A percentile compares a stretch with the other conserved stretches of the same genome.
Evolutionary conservation across 2,113 vertebrate species (phyloP).

Genomic region (Casuarius casuarius): DNA sequence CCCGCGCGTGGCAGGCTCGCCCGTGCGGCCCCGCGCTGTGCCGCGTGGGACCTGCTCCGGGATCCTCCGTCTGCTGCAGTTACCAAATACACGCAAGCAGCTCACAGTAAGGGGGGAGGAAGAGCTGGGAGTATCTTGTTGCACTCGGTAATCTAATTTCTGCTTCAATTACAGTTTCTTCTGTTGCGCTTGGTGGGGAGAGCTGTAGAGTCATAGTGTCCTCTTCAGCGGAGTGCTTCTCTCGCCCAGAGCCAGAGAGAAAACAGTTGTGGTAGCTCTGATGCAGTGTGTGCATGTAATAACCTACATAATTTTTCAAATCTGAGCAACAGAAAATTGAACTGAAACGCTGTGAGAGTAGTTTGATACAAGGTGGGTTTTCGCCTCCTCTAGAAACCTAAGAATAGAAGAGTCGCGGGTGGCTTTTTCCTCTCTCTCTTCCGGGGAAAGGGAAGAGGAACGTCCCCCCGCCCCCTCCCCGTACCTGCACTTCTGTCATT

Average conservation of each 20-base stretch:
- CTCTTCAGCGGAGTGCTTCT: neutral
- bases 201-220: neutral
- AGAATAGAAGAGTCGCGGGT: neutral
- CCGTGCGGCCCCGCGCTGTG: rapidly evolving
- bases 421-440: neutral
- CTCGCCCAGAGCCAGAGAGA: neutral
- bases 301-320: neutral
- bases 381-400: neutral
- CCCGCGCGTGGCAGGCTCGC: neutral
- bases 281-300: neutral
- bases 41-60: rapidly evolving
- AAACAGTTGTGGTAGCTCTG: neutral
- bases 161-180: rapidly evolving
- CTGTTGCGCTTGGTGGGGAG: neutral
- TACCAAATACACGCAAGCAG: neutral
- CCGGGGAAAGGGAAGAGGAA: rapidly evolving
- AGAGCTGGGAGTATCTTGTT: neutral
- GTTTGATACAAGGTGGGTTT: neutral
- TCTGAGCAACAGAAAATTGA: neutral
- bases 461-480: neutral
- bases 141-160: neutral
- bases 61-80: neutral
- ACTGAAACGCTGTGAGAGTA: neutral
- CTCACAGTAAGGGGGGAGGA: neutral
- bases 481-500: neutral